These are phyloP conservation scores for Salminus brasiliensis DNA, from an alignment of 2,113 vertebrate genomes.

Conservation along the genomic window DNA sequence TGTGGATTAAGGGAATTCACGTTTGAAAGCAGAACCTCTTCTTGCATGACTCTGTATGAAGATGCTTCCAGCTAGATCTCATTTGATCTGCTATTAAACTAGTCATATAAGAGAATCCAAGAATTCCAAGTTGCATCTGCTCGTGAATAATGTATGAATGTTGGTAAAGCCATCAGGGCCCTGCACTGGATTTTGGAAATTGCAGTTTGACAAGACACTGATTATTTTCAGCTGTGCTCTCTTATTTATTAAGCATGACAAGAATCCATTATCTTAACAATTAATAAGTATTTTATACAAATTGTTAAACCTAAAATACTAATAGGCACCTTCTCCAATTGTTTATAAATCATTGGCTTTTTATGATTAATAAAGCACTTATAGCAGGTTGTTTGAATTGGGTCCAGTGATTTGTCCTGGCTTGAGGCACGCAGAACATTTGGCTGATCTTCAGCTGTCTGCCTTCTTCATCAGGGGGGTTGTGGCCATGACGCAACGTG, in stretches of 20 bases:
- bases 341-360: not conserved
- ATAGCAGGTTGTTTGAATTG: not conserved
- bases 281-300: too few species aligned
- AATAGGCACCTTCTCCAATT: not conserved
- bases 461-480: constrained; percentile 68
- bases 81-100: constrained; percentile 5
- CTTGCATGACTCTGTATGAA: not conserved
- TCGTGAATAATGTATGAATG: constrained; percentile 19
- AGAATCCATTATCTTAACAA: too few species aligned
- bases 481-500: not conserved
- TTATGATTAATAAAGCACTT: not conserved
- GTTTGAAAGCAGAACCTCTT: not conserved
- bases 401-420: not conserved
- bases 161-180: not conserved
- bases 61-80: not conserved
- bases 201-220: not conserved
- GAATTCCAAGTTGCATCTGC: constrained; percentile 8
- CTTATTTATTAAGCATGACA: not conserved
- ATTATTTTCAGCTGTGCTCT: not conserved
- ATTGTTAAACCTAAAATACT: too few species aligned
- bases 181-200: constrained; percentile 20
- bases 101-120: not conserved
- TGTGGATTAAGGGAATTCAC: not conserved
- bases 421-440: not conserved
- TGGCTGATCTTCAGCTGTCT: constrained; percentile 1